Conservation (phyloP, 1,140 invertebrate genomes). For the Spodoptera frugiperda region DNA sequence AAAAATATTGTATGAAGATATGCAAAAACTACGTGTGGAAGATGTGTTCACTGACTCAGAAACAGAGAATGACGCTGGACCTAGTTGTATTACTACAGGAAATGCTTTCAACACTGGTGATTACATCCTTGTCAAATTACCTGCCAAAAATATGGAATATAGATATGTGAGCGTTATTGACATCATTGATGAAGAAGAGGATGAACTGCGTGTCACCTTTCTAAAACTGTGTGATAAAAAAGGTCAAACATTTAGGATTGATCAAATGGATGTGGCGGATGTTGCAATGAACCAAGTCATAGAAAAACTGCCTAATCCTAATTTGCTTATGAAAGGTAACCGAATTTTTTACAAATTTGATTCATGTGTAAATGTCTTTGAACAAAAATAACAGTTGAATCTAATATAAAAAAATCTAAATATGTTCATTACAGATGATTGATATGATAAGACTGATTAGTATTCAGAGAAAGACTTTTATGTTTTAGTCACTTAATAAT, state of each 20-base stretch:
- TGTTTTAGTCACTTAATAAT: too few species aligned
- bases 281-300: conserved; percentile 1
- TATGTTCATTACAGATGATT: background rate
- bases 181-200: conserved; percentile 11
- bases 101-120: conserved; percentile 18
- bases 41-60: conserved; percentile 47
- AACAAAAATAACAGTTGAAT: background rate
- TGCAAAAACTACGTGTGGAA: conserved; percentile 42
- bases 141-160: conserved; percentile 1
- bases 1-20: background rate
- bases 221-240: conserved; percentile 28
- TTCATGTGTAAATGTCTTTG: background rate
- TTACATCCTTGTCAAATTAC: conserved; percentile 10
- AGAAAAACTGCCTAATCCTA: background rate
- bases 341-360: conserved; percentile 33
- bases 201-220: conserved; percentile 10
- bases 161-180: conserved; percentile 16
- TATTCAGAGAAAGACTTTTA: too few species aligned
- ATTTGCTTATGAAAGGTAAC: background rate
- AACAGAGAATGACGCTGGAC: conserved; percentile 30
- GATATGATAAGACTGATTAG: too few species aligned
- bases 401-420: background rate
- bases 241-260: background rate
- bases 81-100: conserved; percentile 4
- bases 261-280: conserved; percentile 4